Evolutionary conservation across 1,140 invertebrate genomes (phyloP), one percentile per base, ranked within the genome.

Genomic region (Lanistes nyassanus): DNA sequence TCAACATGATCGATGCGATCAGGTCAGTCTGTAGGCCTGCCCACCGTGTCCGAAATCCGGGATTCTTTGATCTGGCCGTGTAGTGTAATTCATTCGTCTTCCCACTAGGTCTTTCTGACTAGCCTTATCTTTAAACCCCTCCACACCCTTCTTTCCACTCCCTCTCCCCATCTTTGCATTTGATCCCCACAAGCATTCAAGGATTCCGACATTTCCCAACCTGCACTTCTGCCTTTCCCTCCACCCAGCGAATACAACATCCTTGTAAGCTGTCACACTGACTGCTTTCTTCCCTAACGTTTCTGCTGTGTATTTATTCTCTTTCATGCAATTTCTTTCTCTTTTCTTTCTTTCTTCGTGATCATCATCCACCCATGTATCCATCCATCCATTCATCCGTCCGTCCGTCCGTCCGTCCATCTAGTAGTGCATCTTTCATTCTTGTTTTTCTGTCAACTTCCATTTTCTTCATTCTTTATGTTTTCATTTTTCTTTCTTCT

Each of bases 1-100:
- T 97, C 51, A 95, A 96, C 87, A 97, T 98, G 96, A 97, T 98
- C 83, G 95, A 97, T 90, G 85, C 81, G 53, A 88, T 88, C 66
- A 76, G 97, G 98, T 75, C 97, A 69, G 23, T 21, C 23, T 37
- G 42, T 39, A 16, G n/a, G 31, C 56, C 31, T 34, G 11, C 11
- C 9, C 56, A 60, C 1, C 9, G 42, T 6, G 42, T 47, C 42
- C 19, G 42, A 47, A 47, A 5, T 60, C 9, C 3, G 6, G n/a
- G 3, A 53, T 53, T 4, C 56, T 60, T n/a, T n/a, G 29, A 60
- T 67, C 34, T 23, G 26, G 23, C 16, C 29, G 62, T 67, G 65
- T 67, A 21, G 13, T 68, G 13, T 39, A 0, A 34, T 56, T 69
- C 67, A n/a, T 26, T 6, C 21, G 23, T 29, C 7, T 29, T 69